Conservation (phyloP, 1,140 invertebrate species). For the Dinoponera quadriceps region DNA sequence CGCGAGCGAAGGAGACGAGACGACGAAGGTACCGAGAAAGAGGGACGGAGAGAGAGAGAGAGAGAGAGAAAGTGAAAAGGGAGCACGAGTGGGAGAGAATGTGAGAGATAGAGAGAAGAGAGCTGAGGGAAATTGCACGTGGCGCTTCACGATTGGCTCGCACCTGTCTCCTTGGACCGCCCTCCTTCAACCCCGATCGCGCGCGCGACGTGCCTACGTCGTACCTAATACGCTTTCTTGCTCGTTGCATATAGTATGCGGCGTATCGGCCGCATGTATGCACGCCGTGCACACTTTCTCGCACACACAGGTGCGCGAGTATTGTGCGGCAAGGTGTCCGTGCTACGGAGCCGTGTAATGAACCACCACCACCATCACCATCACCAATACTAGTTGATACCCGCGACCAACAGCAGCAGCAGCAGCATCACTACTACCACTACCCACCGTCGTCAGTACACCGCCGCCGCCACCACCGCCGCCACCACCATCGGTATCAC, state of each 20-base stretch:
- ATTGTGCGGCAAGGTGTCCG: conserved; percentile 65
- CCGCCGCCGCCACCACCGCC: conserved; percentile 10
- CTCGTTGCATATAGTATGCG: conserved; percentile 72
- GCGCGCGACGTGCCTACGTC: conserved; percentile 71
- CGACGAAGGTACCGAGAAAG: conserved; percentile 18
- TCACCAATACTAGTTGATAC: neutral
- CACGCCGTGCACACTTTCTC: conserved; percentile 64
- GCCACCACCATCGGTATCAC: conserved; percentile 15
- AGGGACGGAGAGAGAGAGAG: conserved; percentile 4
- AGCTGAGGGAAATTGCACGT: conserved; percentile 81
- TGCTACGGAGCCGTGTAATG: conserved; percentile 68
- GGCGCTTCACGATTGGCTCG: conserved; percentile 82
- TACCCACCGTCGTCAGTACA: conserved; percentile 10
- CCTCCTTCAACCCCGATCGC: conserved; percentile 77
- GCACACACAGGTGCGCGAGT: conserved; percentile 38
- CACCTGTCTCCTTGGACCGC: conserved; percentile 83
- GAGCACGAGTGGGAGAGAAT: conserved; percentile 54
- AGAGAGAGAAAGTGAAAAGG: neutral
- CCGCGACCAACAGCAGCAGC: neutral
- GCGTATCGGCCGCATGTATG: conserved; percentile 69
- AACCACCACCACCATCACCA: conserved; percentile 62
- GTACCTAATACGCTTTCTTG: conserved; percentile 75
- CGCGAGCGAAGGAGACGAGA: conserved; percentile 43
- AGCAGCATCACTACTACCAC: neutral
- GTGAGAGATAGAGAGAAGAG: conserved; percentile 18